Conservation (phyloP, 2,113 vertebrate species). For the Alouatta palliata region DNA sequence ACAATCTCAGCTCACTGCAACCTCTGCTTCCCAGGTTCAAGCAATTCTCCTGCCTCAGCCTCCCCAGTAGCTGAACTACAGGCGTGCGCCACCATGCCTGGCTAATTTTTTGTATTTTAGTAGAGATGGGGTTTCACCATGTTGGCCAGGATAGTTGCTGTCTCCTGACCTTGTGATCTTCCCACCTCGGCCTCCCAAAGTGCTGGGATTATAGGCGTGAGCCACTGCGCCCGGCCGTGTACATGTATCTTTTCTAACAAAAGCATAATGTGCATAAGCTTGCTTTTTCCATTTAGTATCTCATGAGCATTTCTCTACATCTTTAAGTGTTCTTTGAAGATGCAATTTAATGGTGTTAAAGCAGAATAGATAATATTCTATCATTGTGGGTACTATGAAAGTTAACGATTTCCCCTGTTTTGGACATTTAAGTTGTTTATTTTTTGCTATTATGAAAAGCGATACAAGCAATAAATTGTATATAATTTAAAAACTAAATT, state of each 20-base stretch:
- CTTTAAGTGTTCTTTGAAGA: conserved; percentile 20
- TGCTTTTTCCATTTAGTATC: background rate
- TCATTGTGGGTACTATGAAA: background rate
- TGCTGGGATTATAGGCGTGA: too few relatives aligned
- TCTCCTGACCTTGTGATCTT: too few relatives aligned
- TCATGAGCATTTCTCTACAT: background rate
- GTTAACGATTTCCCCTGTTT: background rate
- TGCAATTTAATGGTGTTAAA: background rate
- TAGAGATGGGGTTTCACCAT: too few relatives aligned
- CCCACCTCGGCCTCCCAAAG: too few relatives aligned
- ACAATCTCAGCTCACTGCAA: too few relatives aligned
- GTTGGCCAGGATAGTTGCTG: too few relatives aligned
- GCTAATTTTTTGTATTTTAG: too few relatives aligned
- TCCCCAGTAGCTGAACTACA: too few relatives aligned
- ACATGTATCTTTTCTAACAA: background rate
- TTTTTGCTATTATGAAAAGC: background rate
- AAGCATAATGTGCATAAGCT: background rate
- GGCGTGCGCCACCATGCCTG: too few relatives aligned
- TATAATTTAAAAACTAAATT: background rate
- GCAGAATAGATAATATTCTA: background rate
- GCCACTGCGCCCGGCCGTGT: background rate
- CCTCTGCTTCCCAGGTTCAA: too few relatives aligned
- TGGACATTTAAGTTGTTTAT: background rate
- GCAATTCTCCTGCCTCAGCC: too few relatives aligned
- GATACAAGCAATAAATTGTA: background rate